Evolutionary conservation across 2,888 invertebrate genomes (phyloP).

Genomic region (Lysandra bellargus): DNA sequence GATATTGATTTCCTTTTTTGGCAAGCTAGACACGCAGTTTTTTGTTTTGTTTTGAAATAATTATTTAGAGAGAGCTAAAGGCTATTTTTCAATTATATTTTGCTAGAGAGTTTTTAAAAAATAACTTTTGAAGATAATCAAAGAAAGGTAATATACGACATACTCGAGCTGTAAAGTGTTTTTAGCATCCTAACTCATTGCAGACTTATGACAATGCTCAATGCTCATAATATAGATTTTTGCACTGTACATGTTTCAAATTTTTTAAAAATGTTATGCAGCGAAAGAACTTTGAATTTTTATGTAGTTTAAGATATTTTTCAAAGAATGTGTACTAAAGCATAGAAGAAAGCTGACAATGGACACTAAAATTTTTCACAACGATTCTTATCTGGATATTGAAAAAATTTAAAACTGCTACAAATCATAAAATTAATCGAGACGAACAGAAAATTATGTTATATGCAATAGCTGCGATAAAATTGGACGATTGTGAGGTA

Average conservation of each 20-base stretch:
- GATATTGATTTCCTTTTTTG: conserved; percentile 18
- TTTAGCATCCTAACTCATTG: conserved; percentile 24
- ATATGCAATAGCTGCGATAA: background rate
- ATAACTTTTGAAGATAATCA: conserved; percentile 33
- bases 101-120: conserved; percentile 34
- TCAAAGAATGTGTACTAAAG: conserved; percentile 12
- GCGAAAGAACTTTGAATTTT: conserved; percentile 28
- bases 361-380: background rate
- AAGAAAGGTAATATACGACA: conserved; percentile 29
- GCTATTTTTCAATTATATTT: conserved; percentile 9
- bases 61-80: conserved; percentile 11
- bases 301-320: conserved; percentile 31
- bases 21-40: conserved; percentile 10
- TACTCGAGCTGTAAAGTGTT: conserved; percentile 10
- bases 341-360: conserved; percentile 7
- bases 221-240: conserved; percentile 32
- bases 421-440: background rate
- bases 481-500: background rate
- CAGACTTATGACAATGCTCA: conserved; percentile 31
- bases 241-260: conserved; percentile 31
- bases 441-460: background rate
- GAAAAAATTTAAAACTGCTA: background rate
- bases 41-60: background rate
- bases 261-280: conserved; percentile 30
- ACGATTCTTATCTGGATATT: background rate